Conservation (phyloP, 1,140 invertebrate genomes). For the Listronotus bonariensis region DNA sequence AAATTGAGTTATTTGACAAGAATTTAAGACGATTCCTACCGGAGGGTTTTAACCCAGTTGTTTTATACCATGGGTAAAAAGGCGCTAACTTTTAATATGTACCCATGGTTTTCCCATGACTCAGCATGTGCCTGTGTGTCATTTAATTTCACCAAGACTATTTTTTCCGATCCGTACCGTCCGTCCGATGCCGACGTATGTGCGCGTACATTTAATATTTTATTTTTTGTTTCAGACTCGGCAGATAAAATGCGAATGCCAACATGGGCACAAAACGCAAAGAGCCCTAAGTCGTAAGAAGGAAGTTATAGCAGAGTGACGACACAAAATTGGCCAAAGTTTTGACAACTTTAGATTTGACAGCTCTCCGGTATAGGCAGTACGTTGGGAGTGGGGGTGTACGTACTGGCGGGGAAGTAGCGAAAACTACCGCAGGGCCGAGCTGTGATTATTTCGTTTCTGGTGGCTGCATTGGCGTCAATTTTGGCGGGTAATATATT, state of each 20-base stretch:
- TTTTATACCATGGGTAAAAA: no score
- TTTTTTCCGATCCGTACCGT: no score
- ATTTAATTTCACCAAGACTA: no score
- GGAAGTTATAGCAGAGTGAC: constrained; percentile 51
- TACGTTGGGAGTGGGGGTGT: constrained; percentile 72
- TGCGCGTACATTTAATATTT: no score
- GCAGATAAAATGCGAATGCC: constrained; percentile 40
- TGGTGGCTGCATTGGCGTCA: constrained; percentile 70
- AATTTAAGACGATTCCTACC: no score
- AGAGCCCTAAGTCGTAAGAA: constrained; percentile 48
- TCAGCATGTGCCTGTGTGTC: no score
- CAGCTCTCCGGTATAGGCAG: constrained; percentile 61
- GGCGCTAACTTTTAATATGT: no score
- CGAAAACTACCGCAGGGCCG: constrained; percentile 68
- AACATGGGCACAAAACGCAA: constrained; percentile 38
- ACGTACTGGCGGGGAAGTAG: constrained; percentile 71
- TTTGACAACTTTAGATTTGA: constrained; percentile 75
- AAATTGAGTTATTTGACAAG: no score
- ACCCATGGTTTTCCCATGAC: no score
- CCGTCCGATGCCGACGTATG: no score
- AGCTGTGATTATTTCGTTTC: constrained; percentile 67
- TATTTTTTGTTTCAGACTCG: constrained; percentile 24
- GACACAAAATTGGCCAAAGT: constrained; percentile 68
- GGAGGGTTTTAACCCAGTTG: no score
- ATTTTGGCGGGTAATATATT: constrained; percentile 66